Percentiles rank a stretch among this genome's conserved stretches.
Evolutionary conservation across 2,797 vertebrate species (phyloP).

Genomic region (Alca torda): DNA sequence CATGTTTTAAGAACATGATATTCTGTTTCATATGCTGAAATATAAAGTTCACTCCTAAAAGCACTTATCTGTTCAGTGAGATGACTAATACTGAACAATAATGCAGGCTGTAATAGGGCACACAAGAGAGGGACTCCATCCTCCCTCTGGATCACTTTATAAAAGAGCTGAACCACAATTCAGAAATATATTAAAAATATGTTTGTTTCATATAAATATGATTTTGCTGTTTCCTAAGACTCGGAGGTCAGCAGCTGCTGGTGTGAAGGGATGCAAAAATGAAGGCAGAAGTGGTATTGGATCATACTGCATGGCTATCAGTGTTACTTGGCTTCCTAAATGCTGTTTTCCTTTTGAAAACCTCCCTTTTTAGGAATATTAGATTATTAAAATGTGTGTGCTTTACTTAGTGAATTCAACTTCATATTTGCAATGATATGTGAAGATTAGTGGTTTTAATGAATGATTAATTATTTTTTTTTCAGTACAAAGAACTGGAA

Average conservation of each 20-base stretch:
- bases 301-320: not conserved
- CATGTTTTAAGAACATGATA: not conserved
- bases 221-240: not conserved
- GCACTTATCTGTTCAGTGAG: not conserved
- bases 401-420: not conserved
- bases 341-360: not conserved
- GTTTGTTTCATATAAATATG: not conserved
- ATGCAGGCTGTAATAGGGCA: not conserved
- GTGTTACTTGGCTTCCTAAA: not conserved
- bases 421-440: not conserved
- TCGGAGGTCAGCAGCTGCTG: not conserved
- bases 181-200: not conserved
- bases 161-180: not conserved
- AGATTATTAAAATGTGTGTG: not conserved
- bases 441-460: not conserved
- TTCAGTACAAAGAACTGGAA: constrained; percentile 96
- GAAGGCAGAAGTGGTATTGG: not conserved
- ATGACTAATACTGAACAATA: not conserved
- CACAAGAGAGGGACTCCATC: not conserved
- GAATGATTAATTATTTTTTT: not conserved
- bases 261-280: not conserved
- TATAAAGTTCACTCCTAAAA: not conserved
- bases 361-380: not conserved
- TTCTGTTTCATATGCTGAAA: not conserved
- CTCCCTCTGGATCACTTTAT: too few relatives aligned